Evolutionary conservation across 2,797 vertebrate genomes (phyloP), one percentile per base, ranked within the genome.

Genomic region (Epinephelus malabaricus): DNA sequence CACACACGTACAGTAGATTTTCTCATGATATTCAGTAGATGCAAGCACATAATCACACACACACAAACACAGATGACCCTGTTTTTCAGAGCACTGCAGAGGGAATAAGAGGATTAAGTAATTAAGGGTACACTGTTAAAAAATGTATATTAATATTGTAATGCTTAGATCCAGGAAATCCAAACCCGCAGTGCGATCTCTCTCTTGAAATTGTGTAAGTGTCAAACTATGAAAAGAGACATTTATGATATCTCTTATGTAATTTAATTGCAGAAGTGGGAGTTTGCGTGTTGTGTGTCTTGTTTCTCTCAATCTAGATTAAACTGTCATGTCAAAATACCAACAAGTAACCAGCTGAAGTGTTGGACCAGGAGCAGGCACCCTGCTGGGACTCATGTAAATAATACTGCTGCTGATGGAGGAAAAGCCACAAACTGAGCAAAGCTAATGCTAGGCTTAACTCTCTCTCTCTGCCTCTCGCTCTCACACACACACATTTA

Each of bases 361-460:
- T 60, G 80, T 72, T 86, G 73, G 67, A 81, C 43, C 76, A 51
- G 71, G 66, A 84, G 69, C 49, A 50, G 78, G 63, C 78, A 27
- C 79, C 90, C 90, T 27, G 64, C 91, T 86, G 87, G 59, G 83
- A 80, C 74, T 85, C 69, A 74, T 90, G 89, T 91, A 91, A 94
- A 90, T 93, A 92, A 94, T 92, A 90, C 86, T 88, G 70, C 87
- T 83, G 86, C 86, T 91, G 88, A 88, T 88, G 86, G 81, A 83
- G 82, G 65, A 66, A 82, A 78, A 70, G 58, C 82, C 81, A 86
- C 77, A 76, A 88, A 89, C 79, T 85, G 90, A 91, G 83, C 76
- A 83, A 77, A 85, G 81, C 86, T 89, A 82, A 90, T 83, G 86
- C 88, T 78, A 8, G 54, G 83, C 84, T 90, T 90, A 88, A 67